Conservation (phyloP, 2,888 invertebrate genomes). For the Amphipyra berbera region DNA sequence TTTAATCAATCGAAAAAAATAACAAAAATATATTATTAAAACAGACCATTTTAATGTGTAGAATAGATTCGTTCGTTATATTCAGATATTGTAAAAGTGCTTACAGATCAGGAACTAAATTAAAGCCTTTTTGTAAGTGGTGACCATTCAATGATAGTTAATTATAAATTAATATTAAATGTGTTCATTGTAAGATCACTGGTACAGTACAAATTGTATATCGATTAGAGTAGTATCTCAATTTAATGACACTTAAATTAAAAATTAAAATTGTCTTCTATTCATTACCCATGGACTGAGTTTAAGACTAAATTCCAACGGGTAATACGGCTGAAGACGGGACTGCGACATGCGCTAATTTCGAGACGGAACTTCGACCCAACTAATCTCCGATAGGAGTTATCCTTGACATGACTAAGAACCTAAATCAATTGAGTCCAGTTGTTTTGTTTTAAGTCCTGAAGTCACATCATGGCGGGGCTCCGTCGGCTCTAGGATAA, state of each 20-base stretch:
- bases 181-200: slow-evolving; percentile 56
- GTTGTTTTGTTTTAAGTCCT: too few relatives aligned
- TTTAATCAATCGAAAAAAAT: slow-evolving; percentile 17
- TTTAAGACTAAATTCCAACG: too few relatives aligned
- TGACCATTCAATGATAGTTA: slow-evolving; percentile 60
- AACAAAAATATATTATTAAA: slow-evolving; percentile 14
- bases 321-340: too few relatives aligned
- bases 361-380: too few relatives aligned
- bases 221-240: slow-evolving; percentile 27
- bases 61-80: slow-evolving; percentile 30
- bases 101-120: slow-evolving; percentile 66
- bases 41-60: slow-evolving; percentile 32
- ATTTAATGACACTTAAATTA: slow-evolving; percentile 18
- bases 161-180: slow-evolving; percentile 28
- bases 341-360: too few relatives aligned
- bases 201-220: slow-evolving; percentile 54
- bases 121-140: slow-evolving; percentile 70
- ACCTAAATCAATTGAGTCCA: too few relatives aligned
- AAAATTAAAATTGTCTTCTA: slow-evolving; percentile 6
- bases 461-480: too few relatives aligned
- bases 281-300: background rate
- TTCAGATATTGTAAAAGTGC: slow-evolving; percentile 55
- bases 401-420: too few relatives aligned
- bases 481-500: too few relatives aligned
- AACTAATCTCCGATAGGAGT: too few relatives aligned